Base-by-base conservation (phyloP, 2,113 vertebrate genomes). In the Oplegnathus fasciatus region DNA sequence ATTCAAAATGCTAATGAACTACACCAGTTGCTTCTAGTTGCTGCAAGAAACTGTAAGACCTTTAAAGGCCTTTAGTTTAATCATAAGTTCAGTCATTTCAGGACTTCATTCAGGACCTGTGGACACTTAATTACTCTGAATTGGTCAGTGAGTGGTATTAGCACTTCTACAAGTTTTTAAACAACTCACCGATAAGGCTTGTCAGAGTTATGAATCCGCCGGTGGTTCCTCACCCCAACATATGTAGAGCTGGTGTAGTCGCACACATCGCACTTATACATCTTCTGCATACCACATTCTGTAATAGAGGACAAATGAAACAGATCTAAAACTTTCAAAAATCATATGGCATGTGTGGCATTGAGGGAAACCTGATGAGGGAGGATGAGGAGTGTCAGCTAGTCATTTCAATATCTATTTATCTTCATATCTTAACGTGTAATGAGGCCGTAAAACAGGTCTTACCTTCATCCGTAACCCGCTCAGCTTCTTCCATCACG, bases 231-330 rank as follows among this genome's bases (percentile, higher is more conserved):
- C 65, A 99, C 98, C 0, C 98, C 98, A 0, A 99, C 97, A 0
- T 99, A 99, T 0, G 98, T 99, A 0, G 97, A 96, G 86, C 98
- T 99, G 34, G 97, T 97, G 88, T 99, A 99, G 80, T 97, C 96
- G 57, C 98, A 99, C 0, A 97, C 95, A 0, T 99, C 98, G 24
- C 98, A 99, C 89, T 97, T 97, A 57, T 97, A 98, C 90, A 97
- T 90, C 79, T 98, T 99, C 92, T 96, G 97, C 71, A 92, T 22
- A 0, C 76, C 71, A 17, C 69, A 57, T 28, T 95, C 95, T 95
- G 86, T 0, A 20, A 75, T 0, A n/a, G 7, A 57, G 40, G 20
- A 66, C n/a, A 54, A 30, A 64, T 0, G 0, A 75, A 83, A 52
- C 11, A 10, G 5, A 5, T 6, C 20, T 18, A 58, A 24, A 60